These are phyloP conservation scores for Papilio aristodemus DNA, from an alignment of 1,140 invertebrate genomes.

Conservation along the genomic window DNA sequence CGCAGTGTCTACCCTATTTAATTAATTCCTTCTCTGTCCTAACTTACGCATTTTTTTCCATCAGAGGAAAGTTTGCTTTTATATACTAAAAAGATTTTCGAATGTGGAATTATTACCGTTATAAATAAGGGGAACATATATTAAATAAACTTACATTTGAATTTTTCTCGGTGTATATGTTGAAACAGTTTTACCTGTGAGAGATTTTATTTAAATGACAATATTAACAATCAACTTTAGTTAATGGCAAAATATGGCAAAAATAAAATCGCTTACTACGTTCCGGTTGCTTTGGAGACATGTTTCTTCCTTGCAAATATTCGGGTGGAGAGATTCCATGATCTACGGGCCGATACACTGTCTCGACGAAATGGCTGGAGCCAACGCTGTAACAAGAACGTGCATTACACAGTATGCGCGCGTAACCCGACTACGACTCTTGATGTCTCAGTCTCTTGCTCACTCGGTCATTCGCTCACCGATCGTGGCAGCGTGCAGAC, in stretches of 20 bases:
- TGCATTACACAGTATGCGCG: no score
- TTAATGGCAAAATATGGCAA: neutral
- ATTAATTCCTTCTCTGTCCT: no score
- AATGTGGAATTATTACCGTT: no score
- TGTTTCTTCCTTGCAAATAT: constrained; percentile 16
- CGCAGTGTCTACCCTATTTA: no score
- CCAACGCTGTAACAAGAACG: constrained; percentile 9
- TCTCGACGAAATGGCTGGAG: constrained; percentile 19
- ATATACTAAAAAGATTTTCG: no score
- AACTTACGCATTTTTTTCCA: no score
- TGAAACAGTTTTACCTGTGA: constrained; percentile 1
- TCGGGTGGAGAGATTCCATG: neutral
- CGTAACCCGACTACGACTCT: no score
- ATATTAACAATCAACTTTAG: neutral
- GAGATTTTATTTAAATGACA: neutral
- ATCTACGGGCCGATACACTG: constrained; percentile 15
- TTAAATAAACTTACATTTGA: constrained; percentile 6
- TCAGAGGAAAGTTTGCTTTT: no score
- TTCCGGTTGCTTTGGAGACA: neutral
- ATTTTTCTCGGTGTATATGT: constrained; percentile 23
- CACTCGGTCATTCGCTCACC: no score
- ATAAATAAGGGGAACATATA: no score
- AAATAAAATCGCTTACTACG: neutral
- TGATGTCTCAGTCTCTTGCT: no score
- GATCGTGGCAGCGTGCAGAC: no score